A percentile compares a stretch with the other conserved stretches of the same genome.
Conservation (phyloP, 2,797 vertebrate species). For the Sebastes trivittatus region DNA sequence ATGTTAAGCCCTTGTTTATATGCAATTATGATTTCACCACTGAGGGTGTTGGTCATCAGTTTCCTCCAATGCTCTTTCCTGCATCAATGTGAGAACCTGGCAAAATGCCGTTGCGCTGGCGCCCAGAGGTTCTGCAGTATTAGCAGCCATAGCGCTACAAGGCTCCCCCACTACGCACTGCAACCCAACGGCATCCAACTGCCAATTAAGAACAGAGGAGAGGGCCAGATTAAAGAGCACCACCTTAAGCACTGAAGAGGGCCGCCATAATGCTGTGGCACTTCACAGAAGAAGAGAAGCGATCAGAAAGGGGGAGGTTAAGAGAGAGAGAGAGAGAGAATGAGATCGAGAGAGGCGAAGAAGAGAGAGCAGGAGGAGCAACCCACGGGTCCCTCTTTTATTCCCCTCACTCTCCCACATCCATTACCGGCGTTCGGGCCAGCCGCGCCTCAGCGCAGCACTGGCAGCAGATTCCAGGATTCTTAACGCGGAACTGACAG, state of each 20-base stretch:
- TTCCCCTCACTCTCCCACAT: constrained; percentile 73
- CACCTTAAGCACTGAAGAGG: constrained; percentile 61
- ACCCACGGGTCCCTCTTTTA: constrained; percentile 67
- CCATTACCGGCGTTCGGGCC: constrained; percentile 70
- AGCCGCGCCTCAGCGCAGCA: constrained; percentile 46
- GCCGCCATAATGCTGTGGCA: constrained; percentile 51
- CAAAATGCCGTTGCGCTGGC: constrained; percentile 34
- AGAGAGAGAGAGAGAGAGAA: constrained; percentile 51
- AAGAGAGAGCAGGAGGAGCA: constrained; percentile 53
- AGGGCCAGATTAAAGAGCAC: constrained; percentile 74
- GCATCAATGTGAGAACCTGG: constrained; percentile 44
- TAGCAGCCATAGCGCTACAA: constrained; percentile 16
- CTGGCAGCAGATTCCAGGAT: constrained; percentile 73
- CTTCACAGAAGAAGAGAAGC: constrained; percentile 61
- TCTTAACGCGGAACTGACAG: constrained; percentile 78
- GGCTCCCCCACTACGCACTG: constrained; percentile 37
- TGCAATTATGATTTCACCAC: constrained; percentile 37
- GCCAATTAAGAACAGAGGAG: constrained; percentile 72
- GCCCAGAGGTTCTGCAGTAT: constrained; percentile 57
- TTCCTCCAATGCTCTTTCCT: constrained; percentile 3
- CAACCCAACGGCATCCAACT: constrained; percentile 58
- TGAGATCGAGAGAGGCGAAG: constrained; percentile 42
- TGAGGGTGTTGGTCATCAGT: constrained; percentile 29
- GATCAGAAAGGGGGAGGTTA: constrained; percentile 54
- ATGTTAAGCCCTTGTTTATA: constrained; percentile 21